These are phyloP conservation scores for Drosophila athabasca DNA, from an alignment of 1,140 invertebrate species.

Conservation along the genomic window DNA sequence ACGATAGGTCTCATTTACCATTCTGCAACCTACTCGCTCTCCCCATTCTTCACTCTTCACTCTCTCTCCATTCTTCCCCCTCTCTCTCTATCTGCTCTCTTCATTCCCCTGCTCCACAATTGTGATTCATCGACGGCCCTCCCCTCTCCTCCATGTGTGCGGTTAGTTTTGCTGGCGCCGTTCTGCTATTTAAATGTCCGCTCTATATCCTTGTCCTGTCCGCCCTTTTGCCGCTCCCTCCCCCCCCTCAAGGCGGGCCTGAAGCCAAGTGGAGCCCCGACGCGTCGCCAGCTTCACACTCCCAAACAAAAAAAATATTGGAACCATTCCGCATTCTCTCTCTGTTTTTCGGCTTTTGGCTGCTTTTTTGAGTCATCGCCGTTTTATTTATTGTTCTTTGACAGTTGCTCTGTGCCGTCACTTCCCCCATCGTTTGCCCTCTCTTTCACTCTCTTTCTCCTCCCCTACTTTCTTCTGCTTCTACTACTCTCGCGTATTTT, in stretches of 20 bases:
- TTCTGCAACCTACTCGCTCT: neutral
- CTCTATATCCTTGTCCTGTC: constrained; percentile 68
- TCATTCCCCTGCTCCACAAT: constrained; percentile 11
- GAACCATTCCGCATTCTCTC: constrained; percentile 23
- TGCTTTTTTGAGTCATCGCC: constrained; percentile 65
- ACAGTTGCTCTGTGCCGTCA: constrained; percentile 20
- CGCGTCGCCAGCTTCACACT: constrained; percentile 68
- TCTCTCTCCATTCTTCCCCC: constrained; percentile 21
- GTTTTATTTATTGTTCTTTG: constrained; percentile 61
- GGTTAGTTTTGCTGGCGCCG: constrained; percentile 69
- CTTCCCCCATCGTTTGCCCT: no score
- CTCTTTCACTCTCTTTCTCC: neutral
- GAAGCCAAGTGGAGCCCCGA: constrained; percentile 26
- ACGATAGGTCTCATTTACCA: no score
- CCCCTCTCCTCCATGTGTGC: constrained; percentile 42
- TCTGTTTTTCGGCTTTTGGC: constrained; percentile 31
- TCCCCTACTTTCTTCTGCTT: neutral
- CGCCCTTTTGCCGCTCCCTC: constrained; percentile 27
- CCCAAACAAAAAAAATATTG: constrained; percentile 17
- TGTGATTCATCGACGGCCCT: constrained; percentile 47
- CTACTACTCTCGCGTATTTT: constrained; percentile 3
- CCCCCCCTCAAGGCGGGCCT: neutral
- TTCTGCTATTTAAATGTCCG: constrained; percentile 72
- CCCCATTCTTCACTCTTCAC: neutral
- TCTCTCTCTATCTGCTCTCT: constrained; percentile 1